phyloP scores from a whole-genome alignment of 2,888 invertebrate species.

The Sabatieria punctata region DNA sequence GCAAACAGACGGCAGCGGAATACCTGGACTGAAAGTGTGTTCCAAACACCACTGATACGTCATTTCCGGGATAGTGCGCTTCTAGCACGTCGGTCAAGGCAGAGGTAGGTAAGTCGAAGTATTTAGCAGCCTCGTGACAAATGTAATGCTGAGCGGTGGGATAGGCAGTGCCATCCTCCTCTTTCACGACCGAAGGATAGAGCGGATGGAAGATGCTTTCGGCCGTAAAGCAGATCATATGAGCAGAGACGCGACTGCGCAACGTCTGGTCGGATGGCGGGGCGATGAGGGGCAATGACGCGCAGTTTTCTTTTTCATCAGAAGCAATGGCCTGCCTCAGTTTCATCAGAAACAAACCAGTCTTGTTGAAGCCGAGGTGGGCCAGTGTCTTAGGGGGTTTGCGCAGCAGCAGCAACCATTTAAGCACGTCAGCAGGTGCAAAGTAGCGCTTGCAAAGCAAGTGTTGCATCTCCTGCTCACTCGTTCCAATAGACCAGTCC shows the following conservation, averaged over 20 bases:
- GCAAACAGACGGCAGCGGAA: no score
- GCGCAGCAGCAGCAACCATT: conserved; percentile 19
- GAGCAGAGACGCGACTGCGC: neutral
- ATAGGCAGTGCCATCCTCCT: neutral
- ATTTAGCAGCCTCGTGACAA: conserved; percentile 1
- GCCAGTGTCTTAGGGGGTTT: conserved; percentile 10
- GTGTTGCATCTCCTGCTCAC: conserved; percentile 25
- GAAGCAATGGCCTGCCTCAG: no score
- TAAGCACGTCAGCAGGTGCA: conserved; percentile 16
- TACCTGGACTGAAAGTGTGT: no score
- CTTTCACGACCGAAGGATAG: conserved; percentile 18
- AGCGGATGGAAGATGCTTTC: conserved; percentile 27
- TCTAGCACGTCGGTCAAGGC: neutral
- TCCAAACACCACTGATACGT: no score
- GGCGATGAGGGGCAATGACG: neutral
- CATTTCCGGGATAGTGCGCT: no score
- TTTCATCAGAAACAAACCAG: conserved; percentile 26
- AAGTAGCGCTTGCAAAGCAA: conserved; percentile 23
- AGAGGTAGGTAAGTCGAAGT: neutral
- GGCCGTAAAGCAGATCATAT: conserved; percentile 28
- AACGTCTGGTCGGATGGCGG: neutral
- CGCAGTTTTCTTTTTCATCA: no score
- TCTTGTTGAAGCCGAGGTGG: conserved; percentile 23
- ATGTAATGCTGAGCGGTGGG: conserved; percentile 3
- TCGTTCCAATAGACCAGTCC: conserved; percentile 20